Evolutionary conservation across 1,140 invertebrate genomes (phyloP).

Genomic region (Lucilia sericata): DNA sequence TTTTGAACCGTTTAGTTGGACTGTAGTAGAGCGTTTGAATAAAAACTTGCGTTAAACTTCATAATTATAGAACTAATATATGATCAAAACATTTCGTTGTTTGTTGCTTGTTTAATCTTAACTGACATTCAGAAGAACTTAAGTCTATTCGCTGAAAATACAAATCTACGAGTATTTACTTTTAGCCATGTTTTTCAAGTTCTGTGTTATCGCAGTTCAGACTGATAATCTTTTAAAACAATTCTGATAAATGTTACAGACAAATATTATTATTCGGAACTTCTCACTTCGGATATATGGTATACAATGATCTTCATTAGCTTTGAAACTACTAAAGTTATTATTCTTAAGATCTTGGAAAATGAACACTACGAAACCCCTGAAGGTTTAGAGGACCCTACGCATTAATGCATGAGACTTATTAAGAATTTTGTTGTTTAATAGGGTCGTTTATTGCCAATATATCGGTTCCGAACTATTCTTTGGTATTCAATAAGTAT

Average conservation of each 20-base stretch:
- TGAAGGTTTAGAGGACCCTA: too few relatives aligned
- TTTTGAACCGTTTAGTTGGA: constrained; percentile 3
- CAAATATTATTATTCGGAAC: neutral
- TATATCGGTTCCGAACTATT: too few relatives aligned
- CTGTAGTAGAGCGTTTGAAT: neutral
- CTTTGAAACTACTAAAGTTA: too few relatives aligned
- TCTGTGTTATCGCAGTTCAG: constrained; percentile 21
- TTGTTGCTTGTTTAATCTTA: neutral
- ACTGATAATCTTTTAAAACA: constrained; percentile 32
- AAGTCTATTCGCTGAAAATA: constrained; percentile 26
- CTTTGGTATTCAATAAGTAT: too few relatives aligned
- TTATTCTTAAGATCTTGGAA: too few relatives aligned
- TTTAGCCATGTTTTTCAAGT: constrained; percentile 2
- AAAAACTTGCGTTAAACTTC: neutral
- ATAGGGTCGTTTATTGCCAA: too few relatives aligned
- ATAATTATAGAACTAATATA: constrained; percentile 32
- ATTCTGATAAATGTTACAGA: constrained; percentile 6
- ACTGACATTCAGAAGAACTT: constrained; percentile 32
- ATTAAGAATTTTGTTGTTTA: too few relatives aligned
- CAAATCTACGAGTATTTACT: neutral
- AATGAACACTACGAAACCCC: too few relatives aligned
- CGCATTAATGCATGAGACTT: too few relatives aligned
- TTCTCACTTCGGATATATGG: too few relatives aligned
- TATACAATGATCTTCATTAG: too few relatives aligned
- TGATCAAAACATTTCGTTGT: neutral